Evolutionary conservation across 2,797 vertebrate genomes (phyloP).

Genomic region (Sebastes cheni): DNA sequence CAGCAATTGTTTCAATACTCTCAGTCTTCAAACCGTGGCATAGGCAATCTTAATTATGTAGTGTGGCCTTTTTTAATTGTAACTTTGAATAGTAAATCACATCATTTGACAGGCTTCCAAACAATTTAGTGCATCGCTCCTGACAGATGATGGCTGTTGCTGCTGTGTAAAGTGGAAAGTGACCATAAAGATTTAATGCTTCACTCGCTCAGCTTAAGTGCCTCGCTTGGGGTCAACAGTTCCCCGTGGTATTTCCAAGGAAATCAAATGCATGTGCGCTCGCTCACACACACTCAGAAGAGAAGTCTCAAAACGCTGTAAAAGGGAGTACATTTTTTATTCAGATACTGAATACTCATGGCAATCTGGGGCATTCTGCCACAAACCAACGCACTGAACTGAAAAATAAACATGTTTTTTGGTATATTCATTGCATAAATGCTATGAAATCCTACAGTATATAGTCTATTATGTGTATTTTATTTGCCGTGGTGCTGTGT

Average conservation of each 20-base stretch:
- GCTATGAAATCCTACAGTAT: background rate
- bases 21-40: background rate
- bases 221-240: slow-evolving; percentile 69
- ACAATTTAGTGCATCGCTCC: slow-evolving; percentile 50
- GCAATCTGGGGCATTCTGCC: slow-evolving; percentile 16
- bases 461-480: background rate
- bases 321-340: slow-evolving; percentile 17
- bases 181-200: slow-evolving; percentile 78
- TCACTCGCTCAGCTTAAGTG: slow-evolving; percentile 65
- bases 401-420: background rate
- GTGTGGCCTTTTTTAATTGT: slow-evolving; percentile 19
- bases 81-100: slow-evolving; percentile 47
- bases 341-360: background rate
- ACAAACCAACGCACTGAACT: background rate
- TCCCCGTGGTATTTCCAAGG: slow-evolving; percentile 60
- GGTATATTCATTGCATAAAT: background rate
- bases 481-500: background rate
- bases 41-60: slow-evolving; percentile 27
- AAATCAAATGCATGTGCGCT: slow-evolving; percentile 39
- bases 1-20: background rate
- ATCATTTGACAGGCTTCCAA: slow-evolving; percentile 54
- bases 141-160: slow-evolving; percentile 66
- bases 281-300: background rate
- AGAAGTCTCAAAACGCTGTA: background rate
- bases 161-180: slow-evolving; percentile 64